phyloP scores from a whole-genome alignment of 2,888 invertebrate species.

The Keiferia lycopersicella region DNA sequence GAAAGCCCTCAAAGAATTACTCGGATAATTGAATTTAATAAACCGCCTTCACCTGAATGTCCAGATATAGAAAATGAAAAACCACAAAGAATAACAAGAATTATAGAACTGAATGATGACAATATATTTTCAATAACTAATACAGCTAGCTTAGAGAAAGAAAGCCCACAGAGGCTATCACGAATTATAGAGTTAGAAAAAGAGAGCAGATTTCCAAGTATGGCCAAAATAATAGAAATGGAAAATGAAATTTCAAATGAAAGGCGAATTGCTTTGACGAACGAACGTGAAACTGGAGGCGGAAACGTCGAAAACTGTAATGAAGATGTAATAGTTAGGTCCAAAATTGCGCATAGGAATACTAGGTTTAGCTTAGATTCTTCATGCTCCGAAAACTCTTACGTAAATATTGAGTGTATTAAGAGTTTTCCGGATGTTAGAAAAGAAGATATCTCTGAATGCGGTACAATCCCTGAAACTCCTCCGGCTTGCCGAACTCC shows the following conservation, averaged over 20 bases:
- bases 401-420: slow-evolving; percentile 77
- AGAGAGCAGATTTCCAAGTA: slow-evolving; percentile 70
- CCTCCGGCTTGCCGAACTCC: slow-evolving; percentile 62
- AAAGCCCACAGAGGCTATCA: slow-evolving; percentile 61
- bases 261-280: slow-evolving; percentile 72
- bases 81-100: slow-evolving; percentile 69
- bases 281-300: slow-evolving; percentile 75
- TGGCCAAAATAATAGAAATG: slow-evolving; percentile 78
- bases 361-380: slow-evolving; percentile 78
- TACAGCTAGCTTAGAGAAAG: slow-evolving; percentile 59
- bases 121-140: slow-evolving; percentile 64
- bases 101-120: slow-evolving; percentile 70
- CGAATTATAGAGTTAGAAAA: slow-evolving; percentile 69
- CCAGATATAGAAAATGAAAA: slow-evolving; percentile 57
- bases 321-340: slow-evolving; percentile 66
- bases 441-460: slow-evolving; percentile 66
- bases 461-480: slow-evolving; percentile 57
- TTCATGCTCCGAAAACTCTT: slow-evolving; percentile 81
- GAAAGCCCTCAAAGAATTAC: slow-evolving; percentile 71
- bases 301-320: slow-evolving; percentile 57
- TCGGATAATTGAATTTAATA: slow-evolving; percentile 72
- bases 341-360: slow-evolving; percentile 66
- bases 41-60: slow-evolving; percentile 53
- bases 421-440: slow-evolving; percentile 79
- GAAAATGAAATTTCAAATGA: slow-evolving; percentile 77